Conservation (phyloP, 2,113 vertebrate genomes). For the Campylorhamphus procurvoides region DNA sequence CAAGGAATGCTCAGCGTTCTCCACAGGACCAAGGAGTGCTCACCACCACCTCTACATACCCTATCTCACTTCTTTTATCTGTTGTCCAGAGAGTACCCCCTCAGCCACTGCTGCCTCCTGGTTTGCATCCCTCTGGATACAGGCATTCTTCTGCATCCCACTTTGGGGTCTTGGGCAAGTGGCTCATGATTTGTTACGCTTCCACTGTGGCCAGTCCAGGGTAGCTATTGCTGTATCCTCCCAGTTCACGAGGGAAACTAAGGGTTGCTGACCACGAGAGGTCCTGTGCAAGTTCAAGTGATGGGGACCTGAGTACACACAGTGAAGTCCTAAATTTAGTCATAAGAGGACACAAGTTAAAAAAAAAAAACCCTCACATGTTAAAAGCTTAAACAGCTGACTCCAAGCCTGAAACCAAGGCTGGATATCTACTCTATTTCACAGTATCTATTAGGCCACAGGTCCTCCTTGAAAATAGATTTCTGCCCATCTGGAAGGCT, state of each 20-base stretch:
- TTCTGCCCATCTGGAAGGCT: neutral
- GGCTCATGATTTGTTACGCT: neutral
- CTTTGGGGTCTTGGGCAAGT: neutral
- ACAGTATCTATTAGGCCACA: neutral
- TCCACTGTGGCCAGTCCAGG: neutral
- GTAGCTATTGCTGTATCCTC: neutral
- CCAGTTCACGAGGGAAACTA: neutral
- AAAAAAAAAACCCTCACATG: neutral
- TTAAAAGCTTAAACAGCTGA: neutral
- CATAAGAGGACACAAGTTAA: neutral
- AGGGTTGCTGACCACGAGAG: neutral
- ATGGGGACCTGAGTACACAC: neutral
- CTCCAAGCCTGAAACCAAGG: neutral
- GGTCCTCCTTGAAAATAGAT: neutral
- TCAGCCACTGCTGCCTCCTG: neutral
- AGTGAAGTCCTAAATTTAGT: neutral
- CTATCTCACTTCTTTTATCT: neutral
- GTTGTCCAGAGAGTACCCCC: neutral
- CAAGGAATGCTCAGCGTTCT: neutral
- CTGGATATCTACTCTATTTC: neutral
- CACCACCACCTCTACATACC: neutral
- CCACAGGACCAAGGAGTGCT: rapidly evolving
- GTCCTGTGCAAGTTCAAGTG: no score
- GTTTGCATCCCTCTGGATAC: neutral
- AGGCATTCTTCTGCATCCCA: neutral